Evolutionary conservation across 2,797 vertebrate genomes (phyloP).

Genomic region (Enteromius treurensis): DNA sequence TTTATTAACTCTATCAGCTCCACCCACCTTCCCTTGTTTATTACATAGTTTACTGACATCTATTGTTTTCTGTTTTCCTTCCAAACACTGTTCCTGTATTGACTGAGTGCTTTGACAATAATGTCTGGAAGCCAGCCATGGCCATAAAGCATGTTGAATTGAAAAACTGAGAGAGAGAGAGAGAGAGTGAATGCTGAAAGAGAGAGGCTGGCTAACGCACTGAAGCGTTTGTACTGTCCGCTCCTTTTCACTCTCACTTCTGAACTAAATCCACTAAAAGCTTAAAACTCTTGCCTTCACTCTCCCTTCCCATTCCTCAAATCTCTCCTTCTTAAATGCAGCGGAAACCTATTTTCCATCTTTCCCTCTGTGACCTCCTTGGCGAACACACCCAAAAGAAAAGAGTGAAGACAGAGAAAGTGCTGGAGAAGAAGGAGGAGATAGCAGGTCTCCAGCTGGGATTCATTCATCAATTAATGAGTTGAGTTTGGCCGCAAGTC

Average conservation of each 20-base stretch:
- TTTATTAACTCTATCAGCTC: not conserved
- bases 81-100: slow-evolving; percentile 7
- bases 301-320: slow-evolving; percentile 19
- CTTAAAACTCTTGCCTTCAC: slow-evolving; percentile 33
- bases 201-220: slow-evolving; percentile 7
- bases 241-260: slow-evolving; percentile 25
- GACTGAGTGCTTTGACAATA: slow-evolving; percentile 26
- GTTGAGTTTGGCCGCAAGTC: slow-evolving; percentile 45
- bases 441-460: slow-evolving; percentile 38
- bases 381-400: not conserved
- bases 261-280: slow-evolving; percentile 47
- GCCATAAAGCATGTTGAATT: slow-evolving; percentile 26
- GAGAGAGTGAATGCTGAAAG: not conserved
- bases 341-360: slow-evolving; percentile 48
- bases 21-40: not conserved
- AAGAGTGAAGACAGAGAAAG: slow-evolving; percentile 39
- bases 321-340: slow-evolving; percentile 25
- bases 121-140: slow-evolving; percentile 22
- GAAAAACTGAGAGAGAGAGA: slow-evolving; percentile 12
- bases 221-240: slow-evolving; percentile 4
- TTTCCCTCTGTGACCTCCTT: not conserved
- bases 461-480: slow-evolving; percentile 58
- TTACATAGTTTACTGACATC: slow-evolving; percentile 1
- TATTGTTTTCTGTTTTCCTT: slow-evolving; percentile 3
- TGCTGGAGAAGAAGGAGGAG: slow-evolving; percentile 38